These are phyloP conservation scores for Augiades crinisus DNA, from an alignment of 2,888 invertebrate genomes.

Conservation along the genomic window DNA sequence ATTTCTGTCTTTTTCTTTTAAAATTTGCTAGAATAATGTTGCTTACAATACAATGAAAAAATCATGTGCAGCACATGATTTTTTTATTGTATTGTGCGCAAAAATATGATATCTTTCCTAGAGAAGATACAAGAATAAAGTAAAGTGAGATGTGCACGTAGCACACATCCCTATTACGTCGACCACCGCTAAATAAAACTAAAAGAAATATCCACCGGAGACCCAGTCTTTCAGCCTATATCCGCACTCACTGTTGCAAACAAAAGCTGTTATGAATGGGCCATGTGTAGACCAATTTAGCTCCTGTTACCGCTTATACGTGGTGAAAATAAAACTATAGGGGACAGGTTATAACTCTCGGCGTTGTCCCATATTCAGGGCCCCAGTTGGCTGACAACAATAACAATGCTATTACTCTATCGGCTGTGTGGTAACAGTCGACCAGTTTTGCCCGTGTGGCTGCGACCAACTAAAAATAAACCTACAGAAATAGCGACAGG, in stretches of 20 bases:
- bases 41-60: no score
- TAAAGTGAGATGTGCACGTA: no score
- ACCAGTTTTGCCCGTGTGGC: constrained; percentile 7
- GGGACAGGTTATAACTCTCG: constrained; percentile 21
- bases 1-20: no score
- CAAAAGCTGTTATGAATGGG: constrained; percentile 59
- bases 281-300: constrained; percentile 72
- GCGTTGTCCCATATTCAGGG: constrained; percentile 25
- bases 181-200: constrained; percentile 44
- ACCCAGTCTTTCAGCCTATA: constrained; percentile 30
- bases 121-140: no score
- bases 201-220: constrained; percentile 4
- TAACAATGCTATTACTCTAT: constrained; percentile 26
- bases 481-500: constrained; percentile 44
- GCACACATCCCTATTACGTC: neutral
- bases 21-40: no score
- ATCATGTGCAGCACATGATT: no score
- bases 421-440: constrained; percentile 6
- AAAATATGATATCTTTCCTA: no score
- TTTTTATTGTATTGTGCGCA: no score
- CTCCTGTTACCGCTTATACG: constrained; percentile 47
- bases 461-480: constrained; percentile 46
- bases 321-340: constrained; percentile 22
- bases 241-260: constrained; percentile 49
- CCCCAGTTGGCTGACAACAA: constrained; percentile 20